These are phyloP conservation scores for Scomber colias DNA, from an alignment of 2,113 vertebrate genomes.

Conservation along the genomic window DNA sequence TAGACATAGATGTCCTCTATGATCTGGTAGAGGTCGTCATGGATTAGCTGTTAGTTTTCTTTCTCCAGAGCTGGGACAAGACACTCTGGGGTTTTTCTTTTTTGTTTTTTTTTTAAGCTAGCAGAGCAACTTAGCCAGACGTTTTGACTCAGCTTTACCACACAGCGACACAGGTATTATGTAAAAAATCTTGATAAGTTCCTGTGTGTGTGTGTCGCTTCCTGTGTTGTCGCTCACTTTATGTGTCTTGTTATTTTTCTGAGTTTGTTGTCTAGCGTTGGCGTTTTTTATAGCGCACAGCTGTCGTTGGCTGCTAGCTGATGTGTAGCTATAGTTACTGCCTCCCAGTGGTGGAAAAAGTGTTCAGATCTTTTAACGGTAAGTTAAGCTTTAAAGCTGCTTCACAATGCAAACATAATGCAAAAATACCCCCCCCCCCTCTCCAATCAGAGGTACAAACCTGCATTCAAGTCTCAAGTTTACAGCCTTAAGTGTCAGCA, in stretches of 20 bases:
- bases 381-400: slow-evolving; percentile 53
- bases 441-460: no score
- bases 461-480: neutral
- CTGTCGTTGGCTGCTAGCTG: slow-evolving; percentile 70
- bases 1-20: neutral
- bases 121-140: slow-evolving; percentile 67
- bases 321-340: slow-evolving; percentile 81
- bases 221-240: slow-evolving; percentile 64
- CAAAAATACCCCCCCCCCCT: no score
- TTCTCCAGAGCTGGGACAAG: slow-evolving; percentile 56
- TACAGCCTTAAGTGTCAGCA: neutral
- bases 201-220: slow-evolving; percentile 67
- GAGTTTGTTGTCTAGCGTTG: slow-evolving; percentile 62
- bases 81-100: slow-evolving; percentile 32
- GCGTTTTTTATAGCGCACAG: slow-evolving; percentile 60
- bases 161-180: slow-evolving; percentile 76
- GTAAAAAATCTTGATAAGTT: slow-evolving; percentile 32
- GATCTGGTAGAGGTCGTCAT: slow-evolving; percentile 47
- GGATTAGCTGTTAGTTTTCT: slow-evolving; percentile 54
- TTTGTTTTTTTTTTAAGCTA: slow-evolving; percentile 47
- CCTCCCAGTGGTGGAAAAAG: slow-evolving; percentile 82
- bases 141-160: slow-evolving; percentile 55
- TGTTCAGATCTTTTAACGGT: slow-evolving; percentile 78
- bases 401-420: neutral
- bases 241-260: slow-evolving; percentile 47